Evolutionary conservation across 2,888 invertebrate genomes (phyloP), one percentile per base, ranked within the genome.

Genomic region (Lycaena phlaeas): DNA sequence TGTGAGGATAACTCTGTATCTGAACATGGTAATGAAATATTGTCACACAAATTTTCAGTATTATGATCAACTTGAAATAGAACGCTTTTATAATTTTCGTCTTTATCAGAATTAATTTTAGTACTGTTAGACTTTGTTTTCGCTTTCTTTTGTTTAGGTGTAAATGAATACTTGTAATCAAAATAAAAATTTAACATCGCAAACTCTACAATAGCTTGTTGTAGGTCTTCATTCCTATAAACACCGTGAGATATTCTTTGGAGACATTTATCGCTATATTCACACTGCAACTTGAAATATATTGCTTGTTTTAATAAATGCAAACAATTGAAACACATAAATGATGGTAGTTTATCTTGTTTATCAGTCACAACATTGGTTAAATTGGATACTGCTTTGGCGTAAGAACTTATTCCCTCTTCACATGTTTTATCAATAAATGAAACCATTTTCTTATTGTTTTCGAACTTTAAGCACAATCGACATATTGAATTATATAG

Each of bases 301-400:
- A 76, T 67, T n/a, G 70, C 59, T 49, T 74, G 65, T 54, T 70
- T 71, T 31, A 82, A 50, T 40, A 66, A 52, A 46, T 51, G 49
- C 30, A 69, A 54, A 52, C 82, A 82, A 36, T 63, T 65, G 29
- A 51, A 51, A 45, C 82, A 82, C 63, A 81, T 69, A 42, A 50
- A 54, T 30, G 43, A 49, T 0, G 82, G 82, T 29, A 75, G 59
- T 51, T 56, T 53, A 38, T 73, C 68, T 27, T 64, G 52, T 40
- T 58, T 57, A 51, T 56, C 48, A 12, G 76, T 51, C 11, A 48
- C 48, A 54, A 78, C 59, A 42, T 64, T 61, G 1, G 71, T 60
- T 15, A 81, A 62, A 22, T 49, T 61, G 31, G 52, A 40, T 1
- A 77, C 58, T 0, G 70, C 59, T 56, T 68, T 63, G 2, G 75